Evolutionary conservation across 2,797 vertebrate species (phyloP).

Genomic region (Champsocephalus gunnari): DNA sequence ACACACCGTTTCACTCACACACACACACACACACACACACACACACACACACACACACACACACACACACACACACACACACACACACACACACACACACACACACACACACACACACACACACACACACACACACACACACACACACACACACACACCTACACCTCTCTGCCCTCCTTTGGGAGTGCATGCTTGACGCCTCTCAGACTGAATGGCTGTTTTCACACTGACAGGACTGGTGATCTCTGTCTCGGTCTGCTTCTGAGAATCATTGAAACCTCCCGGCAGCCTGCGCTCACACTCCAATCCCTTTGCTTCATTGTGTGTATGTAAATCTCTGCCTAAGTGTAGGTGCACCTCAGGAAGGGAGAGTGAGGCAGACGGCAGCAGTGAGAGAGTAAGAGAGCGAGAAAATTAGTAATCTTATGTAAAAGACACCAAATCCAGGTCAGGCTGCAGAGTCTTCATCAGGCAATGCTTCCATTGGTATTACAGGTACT

Average conservation of each 20-base stretch:
- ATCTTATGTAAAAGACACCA: conserved; percentile 74
- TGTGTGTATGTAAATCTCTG: conserved; percentile 71
- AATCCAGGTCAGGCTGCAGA: conserved; percentile 74
- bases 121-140: not conserved
- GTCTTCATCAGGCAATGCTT: conserved; percentile 62
- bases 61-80: no score
- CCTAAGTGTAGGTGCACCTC: conserved; percentile 53
- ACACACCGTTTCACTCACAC: not conserved
- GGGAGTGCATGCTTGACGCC: conserved; percentile 66
- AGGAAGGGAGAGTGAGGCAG: conserved; percentile 48
- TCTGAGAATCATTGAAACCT: conserved; percentile 55
- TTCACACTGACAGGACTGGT: conserved; percentile 73
- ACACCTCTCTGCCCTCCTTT: conserved; percentile 57
- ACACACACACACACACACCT: not conserved
- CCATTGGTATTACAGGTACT: conserved; percentile 18
- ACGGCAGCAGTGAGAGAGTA: conserved; percentile 12
- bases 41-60: no score
- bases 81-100: not conserved
- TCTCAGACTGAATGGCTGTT: conserved; percentile 77
- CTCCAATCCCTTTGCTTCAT: conserved; percentile 40
- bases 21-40: conserved; percentile 24
- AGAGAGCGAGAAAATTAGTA: conserved; percentile 53
- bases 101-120: not conserved
- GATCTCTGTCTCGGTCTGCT: conserved; percentile 73
- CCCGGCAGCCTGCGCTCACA: conserved; percentile 49